A percentile compares a stretch with the other conserved stretches of the same genome.
phyloP scores from a whole-genome alignment of 2,113 vertebrate genomes.

The Pachyramphus minor region DNA sequence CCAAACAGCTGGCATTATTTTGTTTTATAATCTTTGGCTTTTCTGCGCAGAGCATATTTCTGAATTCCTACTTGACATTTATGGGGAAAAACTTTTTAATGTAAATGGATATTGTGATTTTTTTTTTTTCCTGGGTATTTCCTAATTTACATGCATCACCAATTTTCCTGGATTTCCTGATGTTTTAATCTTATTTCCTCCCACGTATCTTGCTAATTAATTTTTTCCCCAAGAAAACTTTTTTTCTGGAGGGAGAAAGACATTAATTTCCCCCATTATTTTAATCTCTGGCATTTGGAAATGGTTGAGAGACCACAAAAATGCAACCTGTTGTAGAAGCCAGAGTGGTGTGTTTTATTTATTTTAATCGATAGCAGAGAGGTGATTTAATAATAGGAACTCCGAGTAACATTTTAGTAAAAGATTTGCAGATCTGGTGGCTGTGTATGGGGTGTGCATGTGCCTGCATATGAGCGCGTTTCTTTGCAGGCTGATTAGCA shows the following conservation, averaged over 20 bases:
- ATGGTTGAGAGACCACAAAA: slow-evolving; percentile 64
- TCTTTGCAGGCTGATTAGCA: slow-evolving; percentile 25
- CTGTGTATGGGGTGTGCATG: background rate
- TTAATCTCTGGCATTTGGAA: slow-evolving; percentile 67
- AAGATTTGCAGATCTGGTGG: background rate
- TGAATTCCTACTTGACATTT: slow-evolving; percentile 69
- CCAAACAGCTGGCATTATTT: slow-evolving; percentile 69
- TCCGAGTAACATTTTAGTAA: background rate
- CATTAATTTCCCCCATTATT: slow-evolving; percentile 46
- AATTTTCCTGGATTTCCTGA: slow-evolving; percentile 28
- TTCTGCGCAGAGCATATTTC: slow-evolving; percentile 52
- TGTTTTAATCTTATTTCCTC: background rate
- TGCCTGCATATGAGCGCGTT: background rate
- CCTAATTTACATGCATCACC: slow-evolving; percentile 27
- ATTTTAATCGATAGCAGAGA: slow-evolving; percentile 55
- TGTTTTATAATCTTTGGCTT: slow-evolving; percentile 69
- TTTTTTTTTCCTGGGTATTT: background rate
- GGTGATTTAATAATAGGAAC: slow-evolving; percentile 41
- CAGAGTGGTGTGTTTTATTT: slow-evolving; percentile 7
- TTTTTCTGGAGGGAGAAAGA: slow-evolving; percentile 28
- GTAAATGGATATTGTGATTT: slow-evolving; percentile 43
- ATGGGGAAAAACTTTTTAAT: slow-evolving; percentile 62
- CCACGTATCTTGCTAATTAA: background rate
- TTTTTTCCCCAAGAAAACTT: slow-evolving; percentile 17
- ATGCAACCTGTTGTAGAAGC: slow-evolving; percentile 71